These are phyloP conservation scores for Tineola bisselliella DNA, from an alignment of 2,888 invertebrate species.

Conservation along the genomic window DNA sequence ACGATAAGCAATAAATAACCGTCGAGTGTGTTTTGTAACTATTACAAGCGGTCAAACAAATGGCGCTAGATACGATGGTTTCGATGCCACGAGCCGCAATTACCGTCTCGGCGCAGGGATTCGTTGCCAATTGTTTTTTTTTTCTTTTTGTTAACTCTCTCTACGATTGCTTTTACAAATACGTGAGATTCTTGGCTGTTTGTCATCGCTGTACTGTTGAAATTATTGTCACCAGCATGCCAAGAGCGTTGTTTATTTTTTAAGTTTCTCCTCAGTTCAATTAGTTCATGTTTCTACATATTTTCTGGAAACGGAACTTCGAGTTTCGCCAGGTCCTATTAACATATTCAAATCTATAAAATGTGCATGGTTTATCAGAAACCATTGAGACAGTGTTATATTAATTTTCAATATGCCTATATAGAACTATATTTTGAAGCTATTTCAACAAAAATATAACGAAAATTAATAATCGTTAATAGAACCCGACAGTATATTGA, in stretches of 20 bases:
- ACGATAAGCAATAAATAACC: slow-evolving; percentile 35
- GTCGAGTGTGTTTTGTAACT: slow-evolving; percentile 17
- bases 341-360: no score
- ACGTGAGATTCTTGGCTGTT: slow-evolving; percentile 37
- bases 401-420: no score
- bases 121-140: slow-evolving; percentile 49
- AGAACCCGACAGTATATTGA: background rate
- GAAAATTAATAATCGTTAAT: no score
- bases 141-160: slow-evolving; percentile 48
- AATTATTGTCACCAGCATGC: background rate
- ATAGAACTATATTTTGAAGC: no score
- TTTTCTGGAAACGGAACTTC: background rate
- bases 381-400: no score
- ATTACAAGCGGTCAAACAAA: slow-evolving; percentile 5
- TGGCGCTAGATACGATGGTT: slow-evolving; percentile 1
- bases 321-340: background rate
- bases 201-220: slow-evolving; percentile 21
- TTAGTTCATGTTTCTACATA: background rate
- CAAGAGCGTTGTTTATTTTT: slow-evolving; percentile 5
- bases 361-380: no score
- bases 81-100: slow-evolving; percentile 21
- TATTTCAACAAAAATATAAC: no score
- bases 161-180: slow-evolving; percentile 32
- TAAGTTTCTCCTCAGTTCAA: slow-evolving; percentile 2
- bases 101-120: slow-evolving; percentile 22